These are phyloP conservation scores for Cossypha polioptera DNA, from an alignment of 2,797 vertebrate genomes.

Conservation along the genomic window DNA sequence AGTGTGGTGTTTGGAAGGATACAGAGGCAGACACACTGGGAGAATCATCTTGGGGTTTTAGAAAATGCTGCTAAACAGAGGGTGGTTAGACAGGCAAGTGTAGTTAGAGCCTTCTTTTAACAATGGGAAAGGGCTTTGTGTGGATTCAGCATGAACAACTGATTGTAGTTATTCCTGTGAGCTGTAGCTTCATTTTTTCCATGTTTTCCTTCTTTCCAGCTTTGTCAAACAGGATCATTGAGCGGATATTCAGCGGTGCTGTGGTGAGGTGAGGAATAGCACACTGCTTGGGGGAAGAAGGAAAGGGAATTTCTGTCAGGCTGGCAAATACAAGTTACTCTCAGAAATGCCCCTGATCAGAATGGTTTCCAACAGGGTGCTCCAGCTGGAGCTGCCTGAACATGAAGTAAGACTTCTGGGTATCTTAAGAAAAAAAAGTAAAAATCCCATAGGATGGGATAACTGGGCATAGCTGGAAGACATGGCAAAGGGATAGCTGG, in stretches of 20 bases:
- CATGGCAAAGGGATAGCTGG: not conserved
- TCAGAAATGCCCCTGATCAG: not conserved
- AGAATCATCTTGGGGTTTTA: not conserved
- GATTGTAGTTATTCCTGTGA: constrained; percentile 22
- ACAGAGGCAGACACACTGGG: not conserved
- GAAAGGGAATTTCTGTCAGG: not conserved
- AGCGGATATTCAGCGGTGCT: constrained; percentile 94
- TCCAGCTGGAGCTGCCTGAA: not conserved
- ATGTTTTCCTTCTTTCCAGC: constrained; percentile 77
- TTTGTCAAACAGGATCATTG: constrained; percentile 94
- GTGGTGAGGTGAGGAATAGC: constrained; percentile 89
- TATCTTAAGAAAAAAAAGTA: not conserved
- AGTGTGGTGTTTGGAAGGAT: not conserved
- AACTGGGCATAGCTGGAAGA: not conserved
- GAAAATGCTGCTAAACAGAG: not conserved
- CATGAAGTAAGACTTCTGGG: not conserved
- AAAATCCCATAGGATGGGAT: not conserved
- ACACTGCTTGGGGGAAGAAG: not conserved
- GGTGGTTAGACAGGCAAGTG: not conserved
- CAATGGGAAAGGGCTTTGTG: not conserved
- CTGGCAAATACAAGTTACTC: not conserved
- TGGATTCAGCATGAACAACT: not conserved
- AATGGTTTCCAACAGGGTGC: not conserved
- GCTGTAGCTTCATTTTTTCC: constrained; percentile 10
- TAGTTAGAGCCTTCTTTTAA: not conserved